Conservation (phyloP, 2,888 invertebrate species). For the Idaea straminata region DNA sequence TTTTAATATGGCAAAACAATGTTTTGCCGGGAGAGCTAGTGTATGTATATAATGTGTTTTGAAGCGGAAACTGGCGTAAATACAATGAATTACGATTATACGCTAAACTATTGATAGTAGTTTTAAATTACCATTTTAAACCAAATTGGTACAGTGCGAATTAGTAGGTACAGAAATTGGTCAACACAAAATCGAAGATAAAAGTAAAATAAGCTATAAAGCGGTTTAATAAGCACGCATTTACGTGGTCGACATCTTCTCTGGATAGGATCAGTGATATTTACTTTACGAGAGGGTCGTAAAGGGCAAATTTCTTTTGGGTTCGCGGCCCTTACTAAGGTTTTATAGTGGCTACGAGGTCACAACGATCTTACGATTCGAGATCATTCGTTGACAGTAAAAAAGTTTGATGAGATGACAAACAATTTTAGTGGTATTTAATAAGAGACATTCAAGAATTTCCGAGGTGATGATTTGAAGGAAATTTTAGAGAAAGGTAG, state of each 20-base stretch:
- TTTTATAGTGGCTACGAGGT: constrained; percentile 27
- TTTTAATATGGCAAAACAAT: too few relatives aligned
- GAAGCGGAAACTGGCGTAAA: too few relatives aligned
- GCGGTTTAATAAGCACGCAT: constrained; percentile 57
- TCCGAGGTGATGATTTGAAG: background rate
- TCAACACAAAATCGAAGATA: constrained; percentile 44
- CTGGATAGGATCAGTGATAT: constrained; percentile 53
- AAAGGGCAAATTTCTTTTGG: constrained; percentile 47
- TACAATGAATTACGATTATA: too few relatives aligned
- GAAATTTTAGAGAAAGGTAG: background rate
- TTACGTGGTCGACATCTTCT: constrained; percentile 51
- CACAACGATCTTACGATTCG: constrained; percentile 23
- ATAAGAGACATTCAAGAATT: background rate
- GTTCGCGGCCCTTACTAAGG: constrained; percentile 37
- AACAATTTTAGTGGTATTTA: constrained; percentile 21
- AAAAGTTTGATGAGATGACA: constrained; percentile 24
- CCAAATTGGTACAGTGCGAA: too few relatives aligned
- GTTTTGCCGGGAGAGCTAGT: too few relatives aligned
- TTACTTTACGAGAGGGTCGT: constrained; percentile 59
- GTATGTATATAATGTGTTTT: too few relatives aligned
- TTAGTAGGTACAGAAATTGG: constrained; percentile 26
- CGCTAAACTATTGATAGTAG: too few relatives aligned
- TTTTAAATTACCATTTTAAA: too few relatives aligned
- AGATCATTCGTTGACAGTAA: constrained; percentile 26
- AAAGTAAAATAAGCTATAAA: constrained; percentile 58